Base-by-base conservation (phyloP, 2,888 invertebrate species). In the Rhingia rostrata region DNA sequence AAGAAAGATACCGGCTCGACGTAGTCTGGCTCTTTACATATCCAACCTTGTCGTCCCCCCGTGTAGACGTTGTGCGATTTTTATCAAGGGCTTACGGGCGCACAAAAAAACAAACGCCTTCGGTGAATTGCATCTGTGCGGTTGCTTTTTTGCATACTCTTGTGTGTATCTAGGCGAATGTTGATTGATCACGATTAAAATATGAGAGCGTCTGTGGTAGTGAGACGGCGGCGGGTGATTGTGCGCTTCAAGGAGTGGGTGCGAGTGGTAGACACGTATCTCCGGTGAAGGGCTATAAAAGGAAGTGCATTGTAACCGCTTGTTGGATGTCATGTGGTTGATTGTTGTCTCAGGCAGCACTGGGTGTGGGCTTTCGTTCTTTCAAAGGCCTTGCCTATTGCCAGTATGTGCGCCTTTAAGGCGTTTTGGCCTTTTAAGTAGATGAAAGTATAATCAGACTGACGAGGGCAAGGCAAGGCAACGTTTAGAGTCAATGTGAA, bases 151-250 rank as follows among this genome's bases (percentile, higher is more conserved):
- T 7, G 32, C 12, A 49, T 30, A 4, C 22, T 54, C 37, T 51
- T 73, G 67, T 56, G 61, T 58, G 61, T 66, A 82, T 72, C 77
- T 72, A 47, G 45, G 67, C 58, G 83, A 69, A 83, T 67, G 83
- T 69, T 73, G 83, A 83, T 83, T 83, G 83, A 83, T 83, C 83
- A 69, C 83, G 78, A 83, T 83, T 83, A 83, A 83, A 83, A 83
- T 78, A 79, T 73, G 78, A 79, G 72, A 72, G 9, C 67, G 45
- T 56, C 45, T 43, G 10, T 12, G 14, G 67, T 9, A 22, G 43
- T n/a, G 12, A 30, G 30, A 30, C 49, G 49, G 47, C 49, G 49
- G 47, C 14, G 14, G 41, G 45, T 12, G 54, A 63, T 54, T 73
- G 47, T 63, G 33, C 30, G 58, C 51, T 67, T 33, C 32, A 60